A percentile compares a stretch with the other conserved stretches of the same genome.
These are phyloP conservation scores for Cheiracanthium punctorium DNA, from an alignment of 2,888 invertebrate genomes.

Conservation along the genomic window DNA sequence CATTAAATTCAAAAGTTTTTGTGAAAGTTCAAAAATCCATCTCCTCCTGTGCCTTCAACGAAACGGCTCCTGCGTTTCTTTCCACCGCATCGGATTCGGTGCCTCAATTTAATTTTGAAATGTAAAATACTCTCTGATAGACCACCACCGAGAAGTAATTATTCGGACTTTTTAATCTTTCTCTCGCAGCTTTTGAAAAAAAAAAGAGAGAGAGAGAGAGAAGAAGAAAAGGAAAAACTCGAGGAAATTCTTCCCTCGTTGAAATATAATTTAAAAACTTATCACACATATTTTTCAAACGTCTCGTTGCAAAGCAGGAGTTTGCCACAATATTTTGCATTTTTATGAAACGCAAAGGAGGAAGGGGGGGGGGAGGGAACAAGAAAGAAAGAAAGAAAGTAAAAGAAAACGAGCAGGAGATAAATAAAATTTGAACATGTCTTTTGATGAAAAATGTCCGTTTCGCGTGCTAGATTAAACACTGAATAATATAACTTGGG, in stretches of 20 bases:
- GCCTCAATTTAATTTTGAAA: background rate
- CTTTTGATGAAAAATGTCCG: conserved; percentile 60
- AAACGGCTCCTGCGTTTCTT: too few species aligned
- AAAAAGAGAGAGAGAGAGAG: too few species aligned
- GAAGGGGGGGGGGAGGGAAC: too few species aligned
- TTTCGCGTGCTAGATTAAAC: conserved; percentile 51
- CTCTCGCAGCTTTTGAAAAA: too few species aligned
- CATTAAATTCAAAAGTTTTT: too few species aligned
- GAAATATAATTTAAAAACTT: conserved; percentile 5
- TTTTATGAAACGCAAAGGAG: too few species aligned
- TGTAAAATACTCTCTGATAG: background rate
- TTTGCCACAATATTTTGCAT: conserved; percentile 1
- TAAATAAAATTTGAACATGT: conserved; percentile 37
- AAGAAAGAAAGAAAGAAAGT: background rate
- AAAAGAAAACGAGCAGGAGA: background rate
- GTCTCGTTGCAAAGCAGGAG: background rate
- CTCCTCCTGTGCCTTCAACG: too few species aligned
- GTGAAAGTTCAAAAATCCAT: too few species aligned
- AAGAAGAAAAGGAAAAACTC: too few species aligned
- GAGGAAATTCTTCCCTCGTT: background rate
- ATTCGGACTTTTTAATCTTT: background rate
- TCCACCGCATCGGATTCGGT: background rate
- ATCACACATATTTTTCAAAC: background rate
- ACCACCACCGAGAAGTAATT: background rate
- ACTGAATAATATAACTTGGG: conserved; percentile 46